A percentile compares a stretch with the other conserved stretches of the same genome.
Conservation (phyloP, 2,888 invertebrate genomes). For the Ophion obscuratus region DNA sequence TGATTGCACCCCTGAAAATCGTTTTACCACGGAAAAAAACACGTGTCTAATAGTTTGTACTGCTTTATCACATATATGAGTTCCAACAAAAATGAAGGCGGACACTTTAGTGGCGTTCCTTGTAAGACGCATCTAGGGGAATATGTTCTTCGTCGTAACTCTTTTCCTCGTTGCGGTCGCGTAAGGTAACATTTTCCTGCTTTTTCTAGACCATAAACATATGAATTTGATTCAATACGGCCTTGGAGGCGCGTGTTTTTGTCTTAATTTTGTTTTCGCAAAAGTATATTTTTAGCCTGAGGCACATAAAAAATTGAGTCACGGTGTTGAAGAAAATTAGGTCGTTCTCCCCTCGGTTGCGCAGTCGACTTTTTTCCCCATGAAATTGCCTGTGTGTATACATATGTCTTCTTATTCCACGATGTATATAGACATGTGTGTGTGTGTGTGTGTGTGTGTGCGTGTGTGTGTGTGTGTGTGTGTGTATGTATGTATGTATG, state of each 20-base stretch:
- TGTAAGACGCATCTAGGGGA: no score
- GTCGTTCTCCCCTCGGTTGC: conserved; percentile 42
- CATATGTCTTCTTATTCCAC: neutral
- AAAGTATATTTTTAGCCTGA: conserved; percentile 26
- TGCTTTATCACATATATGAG: no score
- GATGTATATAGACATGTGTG: neutral
- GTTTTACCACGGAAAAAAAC: no score
- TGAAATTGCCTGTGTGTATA: conserved; percentile 17
- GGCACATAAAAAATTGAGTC: conserved; percentile 53
- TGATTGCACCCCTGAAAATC: no score
- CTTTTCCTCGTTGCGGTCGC: no score
- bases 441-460: no score
- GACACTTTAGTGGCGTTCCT: no score
- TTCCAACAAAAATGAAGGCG: no score
- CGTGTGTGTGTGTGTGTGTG: neutral
- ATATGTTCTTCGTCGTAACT: no score
- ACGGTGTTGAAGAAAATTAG: conserved; percentile 51
- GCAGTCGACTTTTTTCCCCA: conserved; percentile 25
- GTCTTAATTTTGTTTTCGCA: conserved; percentile 4
- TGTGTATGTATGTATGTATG: neutral
- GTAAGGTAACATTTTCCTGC: neutral
- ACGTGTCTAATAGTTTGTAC: no score
- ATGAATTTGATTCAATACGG: conserved; percentile 9
- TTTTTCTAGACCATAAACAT: neutral
- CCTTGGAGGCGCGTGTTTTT: neutral